phyloP scores from a whole-genome alignment of 2,888 invertebrate genomes.

The Hetaerina titia region DNA sequence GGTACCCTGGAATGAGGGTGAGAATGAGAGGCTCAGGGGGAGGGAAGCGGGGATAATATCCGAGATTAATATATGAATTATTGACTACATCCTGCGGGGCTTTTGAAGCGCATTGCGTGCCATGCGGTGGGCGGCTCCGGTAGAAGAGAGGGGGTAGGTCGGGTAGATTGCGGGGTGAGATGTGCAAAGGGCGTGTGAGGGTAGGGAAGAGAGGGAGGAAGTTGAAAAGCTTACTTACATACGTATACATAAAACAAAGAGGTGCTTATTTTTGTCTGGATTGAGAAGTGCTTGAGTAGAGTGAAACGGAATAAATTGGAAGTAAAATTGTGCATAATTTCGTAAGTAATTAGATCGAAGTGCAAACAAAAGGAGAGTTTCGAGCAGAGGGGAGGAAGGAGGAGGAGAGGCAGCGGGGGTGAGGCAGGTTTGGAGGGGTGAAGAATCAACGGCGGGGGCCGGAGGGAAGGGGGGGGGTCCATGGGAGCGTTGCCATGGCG shows the following conservation, averaged over 20 bases:
- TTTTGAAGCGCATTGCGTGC: constrained; percentile 51
- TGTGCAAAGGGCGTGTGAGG: neutral
- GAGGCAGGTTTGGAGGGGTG: neutral
- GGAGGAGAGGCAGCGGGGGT: neutral
- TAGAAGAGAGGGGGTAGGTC: neutral
- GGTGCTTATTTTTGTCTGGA: neutral
- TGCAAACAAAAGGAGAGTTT: neutral
- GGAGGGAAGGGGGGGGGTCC: neutral
- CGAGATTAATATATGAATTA: constrained; percentile 65
- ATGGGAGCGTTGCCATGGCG: neutral
- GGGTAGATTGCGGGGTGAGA: neutral
- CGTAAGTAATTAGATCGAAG: neutral
- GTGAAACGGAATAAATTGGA: neutral
- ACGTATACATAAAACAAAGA: neutral
- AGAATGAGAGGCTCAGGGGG: neutral
- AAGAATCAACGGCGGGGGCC: neutral
- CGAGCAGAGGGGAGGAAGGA: neutral
- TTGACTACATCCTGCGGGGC: constrained; percentile 60
- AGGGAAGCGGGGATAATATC: constrained; percentile 47
- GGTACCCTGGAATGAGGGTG: neutral
- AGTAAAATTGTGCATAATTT: neutral
- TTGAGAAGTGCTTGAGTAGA: neutral
- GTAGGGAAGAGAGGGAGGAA: neutral
- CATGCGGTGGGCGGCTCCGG: constrained; percentile 4
- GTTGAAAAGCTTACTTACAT: neutral